Percentiles rank a stretch among this genome's conserved stretches.
Evolutionary conservation across 2,888 invertebrate species (phyloP).

Genomic region (Ectemnius continuus): DNA sequence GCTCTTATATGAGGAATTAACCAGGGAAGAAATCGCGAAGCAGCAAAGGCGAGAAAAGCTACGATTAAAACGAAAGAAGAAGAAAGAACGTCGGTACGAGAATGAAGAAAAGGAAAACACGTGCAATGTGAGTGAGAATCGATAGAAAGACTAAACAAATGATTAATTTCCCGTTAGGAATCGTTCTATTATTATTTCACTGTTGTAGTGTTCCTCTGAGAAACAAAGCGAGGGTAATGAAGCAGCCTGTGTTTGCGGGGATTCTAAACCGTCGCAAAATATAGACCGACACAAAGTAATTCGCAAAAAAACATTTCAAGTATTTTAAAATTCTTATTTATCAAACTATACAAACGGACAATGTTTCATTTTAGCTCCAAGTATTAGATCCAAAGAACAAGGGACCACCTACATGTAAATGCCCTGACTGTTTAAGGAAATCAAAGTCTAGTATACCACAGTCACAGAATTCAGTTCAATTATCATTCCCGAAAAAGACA

Average conservation of each 20-base stretch:
- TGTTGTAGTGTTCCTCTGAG: constrained; percentile 56
- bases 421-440: constrained; percentile 74
- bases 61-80: constrained; percentile 87
- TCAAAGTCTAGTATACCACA: constrained; percentile 61
- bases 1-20: constrained; percentile 91
- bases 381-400: constrained; percentile 74
- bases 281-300: constrained; percentile 72
- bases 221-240: constrained; percentile 51
- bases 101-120: constrained; percentile 77
- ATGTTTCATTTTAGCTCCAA: constrained; percentile 63
- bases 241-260: constrained; percentile 59
- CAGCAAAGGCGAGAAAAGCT: constrained; percentile 93
- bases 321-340: neutral
- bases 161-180: neutral
- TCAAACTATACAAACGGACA: neutral
- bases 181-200: constrained; percentile 22
- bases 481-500: constrained; percentile 58
- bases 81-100: constrained; percentile 83
- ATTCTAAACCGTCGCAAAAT: constrained; percentile 66
- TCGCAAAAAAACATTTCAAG: neutral
- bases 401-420: constrained; percentile 72
- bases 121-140: constrained; percentile 74
- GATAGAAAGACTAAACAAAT: too few relatives aligned
- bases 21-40: constrained; percentile 91
- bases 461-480: constrained; percentile 52